These are phyloP conservation scores for Pandemis cinnamomeana DNA, from an alignment of 2,888 invertebrate genomes.

Conservation along the genomic window DNA sequence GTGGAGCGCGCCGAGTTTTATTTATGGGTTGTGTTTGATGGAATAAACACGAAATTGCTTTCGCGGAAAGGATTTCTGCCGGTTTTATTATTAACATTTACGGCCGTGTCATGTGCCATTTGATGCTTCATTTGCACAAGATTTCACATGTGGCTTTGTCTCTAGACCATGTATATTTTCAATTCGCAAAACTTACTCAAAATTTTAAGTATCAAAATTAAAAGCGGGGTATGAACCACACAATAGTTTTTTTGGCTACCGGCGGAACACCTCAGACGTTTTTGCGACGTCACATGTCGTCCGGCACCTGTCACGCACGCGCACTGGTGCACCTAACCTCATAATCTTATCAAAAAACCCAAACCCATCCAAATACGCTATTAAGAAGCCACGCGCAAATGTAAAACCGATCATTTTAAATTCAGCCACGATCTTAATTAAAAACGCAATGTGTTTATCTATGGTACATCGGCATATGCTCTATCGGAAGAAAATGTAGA, in stretches of 20 bases:
- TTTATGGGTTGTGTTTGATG: not conserved
- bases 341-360: constrained; percentile 30
- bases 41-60: not conserved
- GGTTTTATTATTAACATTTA: not conserved
- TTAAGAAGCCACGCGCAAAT: constrained; percentile 24
- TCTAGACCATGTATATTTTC: no score
- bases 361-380: constrained; percentile 11
- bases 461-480: constrained; percentile 24
- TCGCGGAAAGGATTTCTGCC: not conserved
- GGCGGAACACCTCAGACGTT: constrained; percentile 46
- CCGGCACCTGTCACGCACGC: constrained; percentile 70
- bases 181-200: no score
- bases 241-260: constrained; percentile 22
- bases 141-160: no score
- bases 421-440: constrained; percentile 14
- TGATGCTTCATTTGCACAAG: no score
- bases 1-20: constrained; percentile 17
- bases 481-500: not conserved
- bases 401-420: constrained; percentile 8
- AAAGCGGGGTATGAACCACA: not conserved
- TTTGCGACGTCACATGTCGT: constrained; percentile 67
- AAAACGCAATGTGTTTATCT: constrained; percentile 33
- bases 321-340: constrained; percentile 44
- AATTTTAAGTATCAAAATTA: no score
- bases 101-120: no score